phyloP scores from a whole-genome alignment of 2,888 invertebrate species.

The Chelonus formosanus region DNA sequence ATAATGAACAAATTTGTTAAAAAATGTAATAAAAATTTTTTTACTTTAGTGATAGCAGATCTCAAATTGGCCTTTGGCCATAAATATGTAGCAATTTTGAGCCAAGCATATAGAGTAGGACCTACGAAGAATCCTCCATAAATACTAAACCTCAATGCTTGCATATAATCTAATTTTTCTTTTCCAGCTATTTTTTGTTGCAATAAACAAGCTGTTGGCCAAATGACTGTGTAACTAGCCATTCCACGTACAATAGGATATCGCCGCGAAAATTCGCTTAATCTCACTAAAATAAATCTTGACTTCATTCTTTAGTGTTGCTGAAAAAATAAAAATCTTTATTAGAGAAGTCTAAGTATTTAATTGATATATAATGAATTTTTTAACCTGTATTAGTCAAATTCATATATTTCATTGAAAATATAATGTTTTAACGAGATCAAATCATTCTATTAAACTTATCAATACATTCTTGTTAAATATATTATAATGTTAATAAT shows the following conservation, averaged over 20 bases:
- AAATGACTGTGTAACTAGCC: conserved; percentile 69
- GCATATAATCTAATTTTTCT: conserved; percentile 62
- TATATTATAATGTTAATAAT: no score
- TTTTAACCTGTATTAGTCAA: no score
- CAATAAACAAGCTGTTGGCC: conserved; percentile 70
- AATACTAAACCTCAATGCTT: conserved; percentile 77
- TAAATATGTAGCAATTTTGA: conserved; percentile 77
- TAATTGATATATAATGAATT: no score
- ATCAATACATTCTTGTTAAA: no score
- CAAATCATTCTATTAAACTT: not conserved
- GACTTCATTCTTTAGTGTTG: conserved; percentile 41
- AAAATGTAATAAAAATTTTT: conserved; percentile 17
- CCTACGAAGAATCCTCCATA: conserved; percentile 86
- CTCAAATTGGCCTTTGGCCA: conserved; percentile 78
- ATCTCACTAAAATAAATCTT: conserved; percentile 61
- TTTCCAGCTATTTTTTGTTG: conserved; percentile 67
- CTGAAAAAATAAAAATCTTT: not conserved
- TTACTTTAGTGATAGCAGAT: conserved; percentile 78
- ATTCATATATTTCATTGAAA: no score
- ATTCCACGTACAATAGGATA: conserved; percentile 70
- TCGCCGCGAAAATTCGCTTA: conserved; percentile 65
- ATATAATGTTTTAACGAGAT: not conserved
- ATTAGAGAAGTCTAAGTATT: no score
- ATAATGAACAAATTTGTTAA: not conserved
- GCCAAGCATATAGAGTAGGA: conserved; percentile 82